Conservation (phyloP, 2,888 invertebrate genomes). For the Ligdia adustata region DNA sequence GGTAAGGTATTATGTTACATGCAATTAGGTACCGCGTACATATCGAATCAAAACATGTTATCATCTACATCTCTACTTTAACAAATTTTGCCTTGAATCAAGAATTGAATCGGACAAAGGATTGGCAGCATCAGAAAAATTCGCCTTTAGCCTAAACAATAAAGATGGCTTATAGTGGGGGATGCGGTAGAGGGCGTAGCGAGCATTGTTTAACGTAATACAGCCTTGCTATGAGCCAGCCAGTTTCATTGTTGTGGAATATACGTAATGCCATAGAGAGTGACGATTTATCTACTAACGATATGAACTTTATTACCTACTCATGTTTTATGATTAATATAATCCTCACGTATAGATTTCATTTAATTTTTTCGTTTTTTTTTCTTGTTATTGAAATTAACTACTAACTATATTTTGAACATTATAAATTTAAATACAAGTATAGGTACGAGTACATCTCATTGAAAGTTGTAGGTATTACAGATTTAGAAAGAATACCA, state of each 20-base stretch:
- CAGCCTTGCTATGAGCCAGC: slow-evolving; percentile 22
- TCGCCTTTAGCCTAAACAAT: slow-evolving; percentile 46
- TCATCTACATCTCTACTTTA: slow-evolving; percentile 28
- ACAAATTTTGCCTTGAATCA: slow-evolving; percentile 45
- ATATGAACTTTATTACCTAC: slow-evolving; percentile 12
- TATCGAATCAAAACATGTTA: slow-evolving; percentile 33
- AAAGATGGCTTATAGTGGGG: slow-evolving; percentile 46
- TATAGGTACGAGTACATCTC: no score
- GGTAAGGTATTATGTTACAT: slow-evolving; percentile 2
- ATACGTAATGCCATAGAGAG: slow-evolving; percentile 14
- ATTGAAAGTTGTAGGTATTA: no score
- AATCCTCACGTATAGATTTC: no score
- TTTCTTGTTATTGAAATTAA: no score
- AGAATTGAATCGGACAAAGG: slow-evolving; percentile 55
- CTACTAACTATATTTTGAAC: no score
- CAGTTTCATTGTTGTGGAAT: slow-evolving; percentile 23
- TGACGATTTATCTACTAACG: slow-evolving; percentile 15
- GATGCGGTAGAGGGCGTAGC: slow-evolving; percentile 36
- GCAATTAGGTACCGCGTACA: slow-evolving; percentile 13
- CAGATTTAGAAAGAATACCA: no score
- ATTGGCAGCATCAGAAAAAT: slow-evolving; percentile 45
- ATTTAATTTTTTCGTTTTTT: no score
- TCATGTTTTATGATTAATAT: neutral
- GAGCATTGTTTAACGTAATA: slow-evolving; percentile 43
- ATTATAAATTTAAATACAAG: no score